Evolutionary conservation across 2,888 invertebrate species (phyloP), one percentile per base, ranked within the genome.

Genomic region (Rhingia rostrata): DNA sequence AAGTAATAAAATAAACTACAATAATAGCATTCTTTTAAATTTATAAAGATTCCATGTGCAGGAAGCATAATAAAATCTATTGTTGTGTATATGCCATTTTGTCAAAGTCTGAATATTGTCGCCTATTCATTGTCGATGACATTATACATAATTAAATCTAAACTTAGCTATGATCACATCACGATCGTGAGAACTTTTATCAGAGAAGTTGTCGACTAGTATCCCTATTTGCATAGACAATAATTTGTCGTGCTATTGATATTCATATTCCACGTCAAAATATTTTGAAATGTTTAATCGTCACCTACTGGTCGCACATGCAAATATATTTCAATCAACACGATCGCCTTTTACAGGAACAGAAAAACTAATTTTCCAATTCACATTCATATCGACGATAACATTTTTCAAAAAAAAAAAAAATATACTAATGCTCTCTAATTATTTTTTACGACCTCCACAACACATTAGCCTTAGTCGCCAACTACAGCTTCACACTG

Each of bases 401-500:
- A 10, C 51, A 78, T 56, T 64, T 43, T 12, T 49, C 47, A 70
- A 32, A 63, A 45, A 2, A 22, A 22, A n/a, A 22, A 22, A 22
- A 22, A 22, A 22, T 22, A 22, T 12, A 22, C 56, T 54, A 58
- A 70, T 63, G 47, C 63, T 54, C 56, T 53, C 32, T 61, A 63
- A 78, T 78, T 78, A 63, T 78, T 63, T 78, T 78, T 78, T 56
- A 78, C 63, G 78, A 63, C 12, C 77, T 69, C 33, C 67, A 61
- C 47, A 69, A 77, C 60, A 69, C 43, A 64, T 74, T 47, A 14
- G 30, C 35, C 30, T 41, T n/a, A 33, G 61, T 49, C 43, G 66
- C 67, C 60, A 69, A 78, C 63, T 30, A 47, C 51, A 12, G 22
- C 64, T 64, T 60, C 58, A 49, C 66, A 67, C 43, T 45, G 45